A percentile compares a stretch with the other conserved stretches of the same genome.
phyloP scores from a whole-genome alignment of 2,113 vertebrate genomes.

The Eubucco bourcierii region DNA sequence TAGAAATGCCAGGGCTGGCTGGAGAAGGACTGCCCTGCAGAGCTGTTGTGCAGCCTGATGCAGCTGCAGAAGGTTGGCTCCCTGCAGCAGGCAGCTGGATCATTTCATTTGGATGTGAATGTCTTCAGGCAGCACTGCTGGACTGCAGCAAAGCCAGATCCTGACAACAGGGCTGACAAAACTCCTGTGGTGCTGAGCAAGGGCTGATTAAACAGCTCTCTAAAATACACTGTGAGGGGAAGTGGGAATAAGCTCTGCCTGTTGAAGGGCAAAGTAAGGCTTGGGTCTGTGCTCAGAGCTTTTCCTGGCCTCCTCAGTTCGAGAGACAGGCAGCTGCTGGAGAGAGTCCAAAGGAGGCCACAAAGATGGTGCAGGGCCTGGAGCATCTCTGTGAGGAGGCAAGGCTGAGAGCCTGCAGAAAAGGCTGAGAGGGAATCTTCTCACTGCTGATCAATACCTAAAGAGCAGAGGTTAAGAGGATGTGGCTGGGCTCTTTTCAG shows the following conservation, averaged over 20 bases:
- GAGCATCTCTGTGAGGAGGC: too few species aligned
- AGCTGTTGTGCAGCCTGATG: background rate
- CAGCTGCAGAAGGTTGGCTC: background rate
- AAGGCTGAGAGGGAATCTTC: too few species aligned
- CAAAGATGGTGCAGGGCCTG: too few species aligned
- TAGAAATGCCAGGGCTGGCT: background rate
- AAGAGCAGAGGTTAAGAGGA: too few species aligned
- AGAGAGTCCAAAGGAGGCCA: too few species aligned
- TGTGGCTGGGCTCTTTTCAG: too few species aligned
- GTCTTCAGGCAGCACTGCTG: background rate
- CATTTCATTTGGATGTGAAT: slow-evolving; percentile 20
- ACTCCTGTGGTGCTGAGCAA: background rate
- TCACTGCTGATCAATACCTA: too few species aligned
- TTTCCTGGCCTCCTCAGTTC: background rate
- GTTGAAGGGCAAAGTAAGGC: background rate
- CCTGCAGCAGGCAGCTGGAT: background rate
- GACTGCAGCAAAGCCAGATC: background rate
- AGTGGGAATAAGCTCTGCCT: background rate
- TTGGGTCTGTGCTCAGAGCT: background rate
- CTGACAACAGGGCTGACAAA: slow-evolving; percentile 22
- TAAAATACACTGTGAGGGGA: background rate
- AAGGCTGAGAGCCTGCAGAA: too few species aligned
- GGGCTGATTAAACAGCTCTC: background rate
- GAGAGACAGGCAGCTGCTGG: too few species aligned
- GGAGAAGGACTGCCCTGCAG: background rate